A percentile compares a stretch with the other conserved stretches of the same genome.
Conservation (phyloP, 2,797 vertebrate species). For the Gymnodraco acuticeps region DNA sequence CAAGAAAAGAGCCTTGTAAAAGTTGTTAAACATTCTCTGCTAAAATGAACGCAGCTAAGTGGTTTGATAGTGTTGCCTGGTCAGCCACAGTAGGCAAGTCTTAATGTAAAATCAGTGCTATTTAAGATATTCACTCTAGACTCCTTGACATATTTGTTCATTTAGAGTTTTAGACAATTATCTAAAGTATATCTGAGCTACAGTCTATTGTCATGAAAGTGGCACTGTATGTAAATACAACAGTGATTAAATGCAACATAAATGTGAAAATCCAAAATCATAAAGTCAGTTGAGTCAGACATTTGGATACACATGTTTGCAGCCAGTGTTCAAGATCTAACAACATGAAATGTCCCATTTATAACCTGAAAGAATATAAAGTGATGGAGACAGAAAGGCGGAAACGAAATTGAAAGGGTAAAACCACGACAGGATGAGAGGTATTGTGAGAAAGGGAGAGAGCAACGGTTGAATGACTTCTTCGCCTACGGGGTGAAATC, state of each 20-base stretch:
- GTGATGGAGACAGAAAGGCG: conserved; percentile 10
- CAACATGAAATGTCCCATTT: conserved; percentile 3
- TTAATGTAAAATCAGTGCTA: neutral
- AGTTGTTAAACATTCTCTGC: neutral
- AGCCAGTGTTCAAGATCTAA: conserved; percentile 10
- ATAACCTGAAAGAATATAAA: conserved; percentile 1
- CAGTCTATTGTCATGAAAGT: neutral
- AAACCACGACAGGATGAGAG: conserved; percentile 27
- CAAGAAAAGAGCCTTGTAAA: neutral
- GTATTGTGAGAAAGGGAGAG: conserved; percentile 4
- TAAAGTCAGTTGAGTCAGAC: neutral
- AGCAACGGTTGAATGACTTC: conserved; percentile 32
- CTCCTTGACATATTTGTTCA: neutral
- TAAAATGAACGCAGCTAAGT: neutral
- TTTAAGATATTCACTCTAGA: neutral
- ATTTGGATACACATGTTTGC: neutral
- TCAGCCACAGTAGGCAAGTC: neutral
- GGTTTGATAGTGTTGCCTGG: neutral
- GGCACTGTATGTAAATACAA: neutral
- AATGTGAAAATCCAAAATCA: neutral
- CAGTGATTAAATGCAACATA: conserved; percentile 3
- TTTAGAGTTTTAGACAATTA: neutral
- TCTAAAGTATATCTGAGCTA: neutral
- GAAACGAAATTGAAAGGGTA: neutral
- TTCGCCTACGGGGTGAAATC: conserved; percentile 33